Evolutionary conservation across 2,888 invertebrate species (phyloP).

Genomic region (Escarpia spicata): DNA sequence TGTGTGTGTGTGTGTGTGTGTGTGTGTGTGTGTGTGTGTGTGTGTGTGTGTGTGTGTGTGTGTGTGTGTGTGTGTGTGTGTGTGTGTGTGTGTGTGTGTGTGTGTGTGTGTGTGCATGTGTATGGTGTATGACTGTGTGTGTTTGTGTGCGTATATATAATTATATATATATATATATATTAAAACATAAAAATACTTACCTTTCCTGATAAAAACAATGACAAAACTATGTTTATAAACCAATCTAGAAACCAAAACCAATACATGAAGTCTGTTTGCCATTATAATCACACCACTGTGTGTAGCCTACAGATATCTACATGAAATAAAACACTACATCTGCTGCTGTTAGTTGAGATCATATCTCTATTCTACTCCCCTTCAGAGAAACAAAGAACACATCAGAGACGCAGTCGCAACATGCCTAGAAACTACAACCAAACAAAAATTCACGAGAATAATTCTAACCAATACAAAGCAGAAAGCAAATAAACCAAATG

Average conservation of each 20-base stretch:
- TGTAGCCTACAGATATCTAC: neutral
- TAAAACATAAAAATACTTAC: neutral
- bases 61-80: neutral
- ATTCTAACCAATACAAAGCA: neutral
- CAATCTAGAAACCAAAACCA: neutral
- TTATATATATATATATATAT: neutral
- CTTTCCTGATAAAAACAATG: neutral
- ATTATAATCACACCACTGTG: neutral
- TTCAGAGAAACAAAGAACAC: neutral
- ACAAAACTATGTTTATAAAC: neutral
- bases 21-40: neutral
- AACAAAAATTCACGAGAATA: neutral
- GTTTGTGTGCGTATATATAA: neutral
- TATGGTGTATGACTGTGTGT: neutral
- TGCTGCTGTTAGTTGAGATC: neutral
- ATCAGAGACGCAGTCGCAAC: neutral
- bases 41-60: neutral
- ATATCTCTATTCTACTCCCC: neutral
- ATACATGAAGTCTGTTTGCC: neutral
- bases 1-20: neutral
- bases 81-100: neutral
- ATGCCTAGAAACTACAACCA: neutral
- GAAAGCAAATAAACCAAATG: neutral
- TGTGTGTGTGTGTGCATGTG: neutral
- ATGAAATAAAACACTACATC: neutral